Evolutionary conservation across 2,888 invertebrate genomes (phyloP).

Genomic region (Crematogaster levior): DNA sequence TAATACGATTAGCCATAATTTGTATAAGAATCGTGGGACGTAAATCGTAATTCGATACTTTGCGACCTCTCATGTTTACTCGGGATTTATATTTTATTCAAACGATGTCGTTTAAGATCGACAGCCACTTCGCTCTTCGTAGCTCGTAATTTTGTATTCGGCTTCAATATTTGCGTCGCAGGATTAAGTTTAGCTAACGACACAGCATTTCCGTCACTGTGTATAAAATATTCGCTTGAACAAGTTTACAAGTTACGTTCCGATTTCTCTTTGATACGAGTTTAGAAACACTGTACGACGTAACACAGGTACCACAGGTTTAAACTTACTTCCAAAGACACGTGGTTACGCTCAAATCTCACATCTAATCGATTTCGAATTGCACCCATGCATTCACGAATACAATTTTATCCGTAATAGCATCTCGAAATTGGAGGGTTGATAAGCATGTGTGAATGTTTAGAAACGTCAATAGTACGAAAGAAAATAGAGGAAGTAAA

Average conservation of each 20-base stretch:
- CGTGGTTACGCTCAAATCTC: background rate
- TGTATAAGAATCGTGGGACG: conserved; percentile 31
- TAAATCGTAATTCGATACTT: conserved; percentile 50
- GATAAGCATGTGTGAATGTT: background rate
- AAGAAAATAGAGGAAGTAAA: conserved; percentile 4
- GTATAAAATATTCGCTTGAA: conserved; percentile 31
- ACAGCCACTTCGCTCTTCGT: conserved; percentile 24
- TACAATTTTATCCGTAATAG: background rate
- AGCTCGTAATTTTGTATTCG: conserved; percentile 35
- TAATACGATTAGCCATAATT: conserved; percentile 47
- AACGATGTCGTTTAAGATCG: conserved; percentile 47
- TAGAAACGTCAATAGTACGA: background rate
- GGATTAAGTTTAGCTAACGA: conserved; percentile 69
- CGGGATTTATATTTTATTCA: conserved; percentile 53
- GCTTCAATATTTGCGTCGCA: conserved; percentile 60
- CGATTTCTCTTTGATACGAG: conserved; percentile 68
- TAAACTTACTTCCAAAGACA: conserved; percentile 24
- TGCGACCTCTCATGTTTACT: conserved; percentile 33
- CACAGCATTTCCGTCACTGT: conserved; percentile 46
- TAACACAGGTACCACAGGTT: conserved; percentile 43
- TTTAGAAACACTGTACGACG: conserved; percentile 23
- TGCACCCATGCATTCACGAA: background rate
- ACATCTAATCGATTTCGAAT: background rate
- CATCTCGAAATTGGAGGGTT: background rate
- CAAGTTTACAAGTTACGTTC: conserved; percentile 38